Evolutionary conservation across 37 sponge, comb jelly and placozoan genomes (phyloP).

Genomic region (Aplysina aerophoba): DNA sequence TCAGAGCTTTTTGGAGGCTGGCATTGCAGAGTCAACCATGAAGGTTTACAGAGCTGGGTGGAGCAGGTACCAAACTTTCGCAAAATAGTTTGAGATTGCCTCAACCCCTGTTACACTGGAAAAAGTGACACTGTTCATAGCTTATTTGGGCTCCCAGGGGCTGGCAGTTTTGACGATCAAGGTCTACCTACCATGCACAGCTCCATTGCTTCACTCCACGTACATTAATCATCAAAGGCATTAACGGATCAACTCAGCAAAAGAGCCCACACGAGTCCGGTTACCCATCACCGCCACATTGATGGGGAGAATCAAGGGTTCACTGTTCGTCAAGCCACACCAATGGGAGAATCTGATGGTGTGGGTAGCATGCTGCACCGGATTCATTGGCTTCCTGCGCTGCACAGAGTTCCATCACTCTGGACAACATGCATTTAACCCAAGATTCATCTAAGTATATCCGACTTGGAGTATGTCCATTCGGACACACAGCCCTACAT

Average conservation of each 20-base stretch:
- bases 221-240: neutral
- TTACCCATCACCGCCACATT: neutral
- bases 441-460: neutral
- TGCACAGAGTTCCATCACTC: neutral
- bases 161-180: neutral
- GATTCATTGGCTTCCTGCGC: neutral
- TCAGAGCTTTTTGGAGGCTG: neutral
- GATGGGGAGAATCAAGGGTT: neutral
- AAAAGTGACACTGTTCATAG: neutral
- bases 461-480: neutral
- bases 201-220: neutral
- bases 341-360: neutral
- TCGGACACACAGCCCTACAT: neutral
- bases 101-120: neutral
- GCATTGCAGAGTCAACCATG: slow-evolving; percentile 12
- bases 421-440: neutral
- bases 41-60: neutral
- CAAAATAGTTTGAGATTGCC: neutral
- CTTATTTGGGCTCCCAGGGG: neutral
- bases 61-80: neutral
- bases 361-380: neutral
- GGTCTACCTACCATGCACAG: neutral
- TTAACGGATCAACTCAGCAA: neutral
- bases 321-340: neutral
- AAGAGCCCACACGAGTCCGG: neutral